Evolutionary conservation across 2,888 invertebrate genomes (phyloP), one percentile per base, ranked within the genome.

Genomic region (Brenthis daphne): DNA sequence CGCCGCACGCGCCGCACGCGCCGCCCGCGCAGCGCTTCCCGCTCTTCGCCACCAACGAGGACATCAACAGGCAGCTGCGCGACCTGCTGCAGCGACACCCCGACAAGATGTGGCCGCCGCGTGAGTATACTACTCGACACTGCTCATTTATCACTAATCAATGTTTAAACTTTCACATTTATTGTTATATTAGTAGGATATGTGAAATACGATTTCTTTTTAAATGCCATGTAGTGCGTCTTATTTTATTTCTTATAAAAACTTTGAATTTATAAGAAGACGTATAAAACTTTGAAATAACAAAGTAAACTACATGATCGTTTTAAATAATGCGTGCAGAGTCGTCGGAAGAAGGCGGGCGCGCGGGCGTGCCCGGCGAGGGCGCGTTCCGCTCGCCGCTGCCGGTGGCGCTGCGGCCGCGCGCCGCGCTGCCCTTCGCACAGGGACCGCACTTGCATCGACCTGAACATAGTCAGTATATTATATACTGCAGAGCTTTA

Each of bases 31-130:
- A 88, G 61, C 83, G 92, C 71, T 90, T 92, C 80, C 94, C 86
- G 76, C 82, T 89, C 50, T 89, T 94, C 74, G 94, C 93, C 78
- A 85, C 82, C 77, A 86, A 82, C 71, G 89, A 89, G 66, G 89
- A 90, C 76, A 87, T 95, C 80, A 96, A 96, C 80, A 93, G 96
- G 5, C 98, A 98, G 80, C 90, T 98, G 57, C 90, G 97, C 43
- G 97, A 97, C 82, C 87, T 98, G 73, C 90, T 98, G 67, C 97
- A 97, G 82, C 92, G 96, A 63, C 96, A 96, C 78, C 96, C 96
- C 71, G 94, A 92, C 54, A 92, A 94, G 76, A 90, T 94, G 80
- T 94, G 94, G 94, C 90, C 94, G 6, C 93, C 93, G 51, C 92
- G 92, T 91, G 66, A 84, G 90, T 88, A 48, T 57, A 55, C 57